These are phyloP conservation scores for Halocynthia roretzi DNA, from an alignment of 23 tunicate genomes.

Conservation along the genomic window DNA sequence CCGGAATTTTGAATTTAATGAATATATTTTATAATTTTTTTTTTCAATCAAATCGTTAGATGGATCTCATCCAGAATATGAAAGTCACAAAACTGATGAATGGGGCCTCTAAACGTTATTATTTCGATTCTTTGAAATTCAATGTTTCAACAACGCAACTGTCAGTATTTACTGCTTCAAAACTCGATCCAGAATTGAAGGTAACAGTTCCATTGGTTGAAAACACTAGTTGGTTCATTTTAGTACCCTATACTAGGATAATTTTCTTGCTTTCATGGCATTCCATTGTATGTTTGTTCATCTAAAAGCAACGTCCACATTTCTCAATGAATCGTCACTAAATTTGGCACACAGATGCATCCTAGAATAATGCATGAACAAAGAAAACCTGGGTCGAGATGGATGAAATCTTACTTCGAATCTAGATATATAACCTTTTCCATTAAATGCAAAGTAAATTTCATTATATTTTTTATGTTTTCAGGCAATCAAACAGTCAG, in stretches of 20 bases:
- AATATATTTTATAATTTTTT: not conserved
- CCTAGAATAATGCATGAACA: no score
- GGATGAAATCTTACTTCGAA: not conserved
- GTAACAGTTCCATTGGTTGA: not conserved
- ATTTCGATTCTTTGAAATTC: conserved; percentile 61
- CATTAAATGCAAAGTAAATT: not conserved
- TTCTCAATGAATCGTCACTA: no score
- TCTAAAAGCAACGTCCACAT: not conserved
- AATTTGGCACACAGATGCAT: no score
- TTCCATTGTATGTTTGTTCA: not conserved
- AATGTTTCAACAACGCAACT: conserved; percentile 6
- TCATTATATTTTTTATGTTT: not conserved
- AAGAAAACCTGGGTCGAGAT: not conserved
- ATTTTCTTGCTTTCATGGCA: not conserved
- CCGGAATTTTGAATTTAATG: not conserved
- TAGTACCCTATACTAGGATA: not conserved
- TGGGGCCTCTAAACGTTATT: conserved; percentile 38
- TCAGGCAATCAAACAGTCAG: conserved; percentile 53
- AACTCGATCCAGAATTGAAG: conserved; percentile 44
- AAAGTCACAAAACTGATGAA: not conserved
- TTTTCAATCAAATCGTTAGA: conserved; percentile 9
- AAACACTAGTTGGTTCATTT: not conserved
- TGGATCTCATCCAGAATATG: conserved; percentile 27
- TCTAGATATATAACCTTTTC: not conserved
- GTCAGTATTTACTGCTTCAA: conserved; percentile 32